A percentile compares a stretch with the other conserved stretches of the same genome.
phyloP scores from a whole-genome alignment of 2,113 vertebrate genomes.

The Nothoprocta perdicaria region DNA sequence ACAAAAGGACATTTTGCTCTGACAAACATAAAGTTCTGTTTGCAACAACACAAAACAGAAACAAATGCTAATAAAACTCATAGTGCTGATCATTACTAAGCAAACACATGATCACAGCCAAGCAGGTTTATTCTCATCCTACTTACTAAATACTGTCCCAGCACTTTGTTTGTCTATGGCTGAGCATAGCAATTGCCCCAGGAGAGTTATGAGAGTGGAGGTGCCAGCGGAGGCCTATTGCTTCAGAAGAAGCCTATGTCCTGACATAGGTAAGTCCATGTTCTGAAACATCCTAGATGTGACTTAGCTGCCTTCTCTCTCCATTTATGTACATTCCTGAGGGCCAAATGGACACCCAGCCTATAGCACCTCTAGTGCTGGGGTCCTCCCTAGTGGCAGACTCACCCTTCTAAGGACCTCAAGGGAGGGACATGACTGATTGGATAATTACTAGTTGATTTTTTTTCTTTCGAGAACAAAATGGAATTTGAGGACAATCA shows the following conservation, averaged over 20 bases:
- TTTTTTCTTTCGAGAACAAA: background rate
- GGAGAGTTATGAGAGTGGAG: background rate
- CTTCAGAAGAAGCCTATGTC: background rate
- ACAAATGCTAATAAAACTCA: background rate
- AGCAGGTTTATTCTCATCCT: background rate
- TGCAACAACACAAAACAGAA: background rate
- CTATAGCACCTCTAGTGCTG: background rate
- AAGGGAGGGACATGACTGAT: fast-evolving
- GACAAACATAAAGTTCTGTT: background rate
- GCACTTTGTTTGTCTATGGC: background rate
- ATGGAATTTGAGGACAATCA: background rate
- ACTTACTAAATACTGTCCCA: background rate
- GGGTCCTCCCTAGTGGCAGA: background rate
- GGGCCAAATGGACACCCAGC: background rate
- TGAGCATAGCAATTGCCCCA: background rate
- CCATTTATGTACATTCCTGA: background rate
- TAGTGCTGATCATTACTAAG: background rate
- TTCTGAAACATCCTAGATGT: background rate
- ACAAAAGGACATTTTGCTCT: background rate
- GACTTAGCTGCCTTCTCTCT: background rate
- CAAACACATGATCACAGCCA: background rate
- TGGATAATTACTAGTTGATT: background rate
- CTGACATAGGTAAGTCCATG: background rate
- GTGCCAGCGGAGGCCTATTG: background rate
- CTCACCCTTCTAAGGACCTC: too few species aligned